Evolutionary conservation across 1,140 invertebrate genomes (phyloP), one percentile per base, ranked within the genome.

Genomic region (Sitodiplosis mosellana): DNA sequence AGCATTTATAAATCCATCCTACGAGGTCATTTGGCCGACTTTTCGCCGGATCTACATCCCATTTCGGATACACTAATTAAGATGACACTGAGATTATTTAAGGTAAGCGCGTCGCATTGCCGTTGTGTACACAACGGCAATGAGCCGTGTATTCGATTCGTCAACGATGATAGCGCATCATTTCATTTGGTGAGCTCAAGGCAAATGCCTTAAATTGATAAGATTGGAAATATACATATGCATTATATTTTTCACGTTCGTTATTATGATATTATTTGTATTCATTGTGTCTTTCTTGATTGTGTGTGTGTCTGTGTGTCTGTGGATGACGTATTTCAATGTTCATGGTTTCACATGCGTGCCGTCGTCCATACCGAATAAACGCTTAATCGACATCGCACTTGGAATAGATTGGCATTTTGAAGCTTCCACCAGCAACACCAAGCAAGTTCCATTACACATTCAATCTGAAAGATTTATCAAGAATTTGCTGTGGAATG

Each of bases 391-490:
- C n/a, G 27, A 27, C 27, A 27, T 27, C 27, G 10, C 27, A 27
- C 27, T 27, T 27, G 27, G 10, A 27, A 19, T 53, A 81, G 74
- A 69, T 74, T 46, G 71, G 86, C 33, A 76, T 83, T 45, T 67
- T 71, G 15, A 78, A 87, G 52, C 60, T 93, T 45, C 83, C 87
- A n/a, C 87, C 88, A n/a, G n/a, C n/a, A 15, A 92, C 87, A 0
- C 90, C 90, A 4, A 81, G 80, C 4, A 92, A 88, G 63, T 93
- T 93, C 67, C 88, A 93, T 63, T 93, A 93, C 63, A 87, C 91
- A 49, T 94, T 92, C 66, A 93, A 92, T 63, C 73, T 93, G 63
- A 74, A 87, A 51, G 89, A 94, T 70, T 66, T 94, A 43, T 89
- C 86, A 1, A 74, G 85, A 44, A 78, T 92, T 21, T 78, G 77